Conservation (phyloP, 30 jellyfish, hydroid and myxozoan genomes). For the Cassiopea andromeda region DNA sequence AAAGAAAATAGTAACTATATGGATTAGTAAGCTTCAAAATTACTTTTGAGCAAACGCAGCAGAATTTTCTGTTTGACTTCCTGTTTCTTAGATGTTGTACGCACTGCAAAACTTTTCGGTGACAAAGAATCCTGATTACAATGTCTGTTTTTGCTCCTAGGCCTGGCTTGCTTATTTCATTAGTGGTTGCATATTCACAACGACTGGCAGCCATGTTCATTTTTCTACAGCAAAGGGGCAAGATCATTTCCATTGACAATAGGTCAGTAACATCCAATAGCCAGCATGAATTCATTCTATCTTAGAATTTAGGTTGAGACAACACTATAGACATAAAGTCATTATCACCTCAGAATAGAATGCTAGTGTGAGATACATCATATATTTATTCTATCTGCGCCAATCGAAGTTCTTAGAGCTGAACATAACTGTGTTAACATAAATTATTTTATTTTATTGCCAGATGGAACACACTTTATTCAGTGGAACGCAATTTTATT, state of each 20-base stretch:
- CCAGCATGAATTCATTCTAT: not conserved
- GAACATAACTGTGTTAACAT: not conserved
- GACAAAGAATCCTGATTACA: not conserved
- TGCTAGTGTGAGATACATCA: no score
- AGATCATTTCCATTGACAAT: constrained; percentile 56
- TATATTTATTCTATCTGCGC: not conserved
- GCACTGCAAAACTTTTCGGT: not conserved
- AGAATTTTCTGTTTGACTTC: not conserved
- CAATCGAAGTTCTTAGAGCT: not conserved
- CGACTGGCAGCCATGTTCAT: constrained; percentile 65
- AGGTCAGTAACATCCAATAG: constrained; percentile 15
- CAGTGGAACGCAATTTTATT: not conserved
- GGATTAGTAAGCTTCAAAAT: no score
- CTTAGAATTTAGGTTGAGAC: not conserved
- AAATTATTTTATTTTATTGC: no score
- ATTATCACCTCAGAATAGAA: no score
- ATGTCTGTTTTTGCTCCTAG: constrained; percentile 22
- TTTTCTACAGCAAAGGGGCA: constrained; percentile 66
- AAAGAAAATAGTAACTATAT: not conserved
- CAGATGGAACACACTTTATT: no score
- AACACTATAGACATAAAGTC: no score
- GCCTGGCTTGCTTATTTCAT: constrained; percentile 66
- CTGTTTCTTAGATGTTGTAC: not conserved
- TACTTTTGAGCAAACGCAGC: no score
- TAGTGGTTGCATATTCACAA: constrained; percentile 41